Conservation (phyloP, 2,797 vertebrate genomes). For the Scleropages formosus region DNA sequence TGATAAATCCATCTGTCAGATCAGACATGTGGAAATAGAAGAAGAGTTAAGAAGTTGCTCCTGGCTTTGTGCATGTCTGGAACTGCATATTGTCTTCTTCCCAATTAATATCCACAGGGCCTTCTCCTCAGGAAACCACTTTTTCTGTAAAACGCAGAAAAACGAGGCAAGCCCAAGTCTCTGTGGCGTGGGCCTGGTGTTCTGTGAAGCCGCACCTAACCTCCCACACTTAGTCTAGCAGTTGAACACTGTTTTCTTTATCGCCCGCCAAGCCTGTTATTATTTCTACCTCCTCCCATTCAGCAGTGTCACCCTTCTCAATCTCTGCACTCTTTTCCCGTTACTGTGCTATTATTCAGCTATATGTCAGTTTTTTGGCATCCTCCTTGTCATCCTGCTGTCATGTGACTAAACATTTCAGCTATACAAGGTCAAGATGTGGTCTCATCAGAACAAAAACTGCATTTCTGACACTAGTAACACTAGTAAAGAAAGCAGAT, state of each 20-base stretch:
- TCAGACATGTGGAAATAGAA: constrained; percentile 1
- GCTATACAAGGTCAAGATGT: neutral
- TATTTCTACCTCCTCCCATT: neutral
- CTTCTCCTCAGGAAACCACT: neutral
- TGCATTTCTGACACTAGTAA: too few relatives aligned
- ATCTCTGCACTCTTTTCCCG: neutral
- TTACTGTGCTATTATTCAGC: neutral
- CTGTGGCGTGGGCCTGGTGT: neutral
- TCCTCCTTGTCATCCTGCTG: neutral
- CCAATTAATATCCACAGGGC: neutral
- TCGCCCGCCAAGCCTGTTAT: neutral
- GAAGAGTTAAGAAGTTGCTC: neutral
- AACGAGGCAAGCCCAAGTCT: neutral
- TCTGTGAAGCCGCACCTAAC: constrained; percentile 17
- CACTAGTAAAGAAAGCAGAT: neutral
- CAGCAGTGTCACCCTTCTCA: neutral
- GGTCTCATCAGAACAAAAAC: neutral
- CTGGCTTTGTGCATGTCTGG: constrained; percentile 7
- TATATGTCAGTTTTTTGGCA: neutral
- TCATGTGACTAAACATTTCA: neutral
- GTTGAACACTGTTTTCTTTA: neutral
- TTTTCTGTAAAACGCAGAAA: neutral
- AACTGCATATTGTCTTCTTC: neutral
- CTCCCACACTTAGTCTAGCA: constrained; percentile 9
- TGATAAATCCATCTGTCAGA: constrained; percentile 22